These are phyloP conservation scores for Neolamprologus kungweensis DNA, from an alignment of 2,113 vertebrate species.

Conservation along the genomic window DNA sequence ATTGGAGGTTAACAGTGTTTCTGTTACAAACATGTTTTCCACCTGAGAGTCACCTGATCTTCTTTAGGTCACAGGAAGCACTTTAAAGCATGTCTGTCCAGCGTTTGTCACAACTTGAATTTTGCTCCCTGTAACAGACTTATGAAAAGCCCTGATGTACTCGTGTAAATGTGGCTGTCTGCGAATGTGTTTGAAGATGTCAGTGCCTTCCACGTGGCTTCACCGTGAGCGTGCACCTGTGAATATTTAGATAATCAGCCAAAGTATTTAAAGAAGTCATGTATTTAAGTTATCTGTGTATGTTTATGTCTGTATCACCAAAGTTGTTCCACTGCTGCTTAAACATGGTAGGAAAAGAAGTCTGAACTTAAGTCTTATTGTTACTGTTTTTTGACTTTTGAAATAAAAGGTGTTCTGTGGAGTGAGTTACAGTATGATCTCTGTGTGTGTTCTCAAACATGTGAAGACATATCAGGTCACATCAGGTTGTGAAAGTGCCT, in stretches of 20 bases:
- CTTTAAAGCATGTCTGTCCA: slow-evolving; percentile 49
- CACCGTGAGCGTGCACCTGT: slow-evolving; percentile 20
- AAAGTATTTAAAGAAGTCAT: slow-evolving; percentile 64
- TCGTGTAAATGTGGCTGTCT: slow-evolving; percentile 44
- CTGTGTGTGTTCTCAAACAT: neutral
- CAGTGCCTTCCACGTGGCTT: slow-evolving; percentile 5
- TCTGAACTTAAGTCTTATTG: slow-evolving; percentile 20
- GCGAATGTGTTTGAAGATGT: slow-evolving; percentile 40
- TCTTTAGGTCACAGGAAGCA: slow-evolving; percentile 53
- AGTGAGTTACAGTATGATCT: slow-evolving; percentile 19
- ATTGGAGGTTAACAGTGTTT: neutral
- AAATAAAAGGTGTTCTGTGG: slow-evolving; percentile 66
- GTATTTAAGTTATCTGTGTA: slow-evolving; percentile 68
- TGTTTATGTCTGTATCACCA: slow-evolving; percentile 58
- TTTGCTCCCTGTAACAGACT: slow-evolving; percentile 29
- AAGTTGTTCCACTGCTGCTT: slow-evolving; percentile 32
- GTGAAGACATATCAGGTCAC: neutral
- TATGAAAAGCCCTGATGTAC: slow-evolving; percentile 9
- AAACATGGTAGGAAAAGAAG: neutral
- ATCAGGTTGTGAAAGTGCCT: neutral
- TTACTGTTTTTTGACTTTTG: slow-evolving; percentile 53
- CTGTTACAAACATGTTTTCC: neutral
- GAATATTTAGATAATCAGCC: slow-evolving; percentile 7
- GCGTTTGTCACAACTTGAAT: slow-evolving; percentile 46
- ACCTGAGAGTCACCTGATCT: slow-evolving; percentile 20